Evolutionary conservation across 2,888 invertebrate genomes (phyloP).

Genomic region (Hanleya hanleyi): DNA sequence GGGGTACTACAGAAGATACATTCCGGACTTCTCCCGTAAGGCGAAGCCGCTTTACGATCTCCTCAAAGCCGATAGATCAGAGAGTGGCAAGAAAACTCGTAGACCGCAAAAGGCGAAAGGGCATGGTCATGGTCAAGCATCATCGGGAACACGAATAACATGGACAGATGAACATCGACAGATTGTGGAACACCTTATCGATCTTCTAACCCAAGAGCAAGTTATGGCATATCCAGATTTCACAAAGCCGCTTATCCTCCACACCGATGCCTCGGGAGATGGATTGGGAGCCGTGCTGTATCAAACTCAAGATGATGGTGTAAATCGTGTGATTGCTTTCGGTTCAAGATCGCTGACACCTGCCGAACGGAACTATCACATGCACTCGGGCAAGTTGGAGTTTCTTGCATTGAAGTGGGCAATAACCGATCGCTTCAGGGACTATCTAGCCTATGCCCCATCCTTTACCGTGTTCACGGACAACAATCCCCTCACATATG

Average conservation of each 20-base stretch:
- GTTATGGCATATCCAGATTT: background rate
- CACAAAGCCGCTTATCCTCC: background rate
- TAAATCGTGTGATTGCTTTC: background rate
- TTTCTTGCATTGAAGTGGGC: background rate
- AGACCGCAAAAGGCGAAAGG: too few relatives aligned
- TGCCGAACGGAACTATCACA: background rate
- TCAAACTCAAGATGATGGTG: background rate
- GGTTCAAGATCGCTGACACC: background rate
- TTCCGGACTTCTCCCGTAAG: background rate
- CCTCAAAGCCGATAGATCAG: too few relatives aligned
- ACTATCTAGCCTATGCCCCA: too few relatives aligned
- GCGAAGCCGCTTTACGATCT: background rate
- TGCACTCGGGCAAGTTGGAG: background rate
- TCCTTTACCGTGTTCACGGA: background rate
- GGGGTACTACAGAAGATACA: background rate
- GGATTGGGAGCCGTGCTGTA: background rate
- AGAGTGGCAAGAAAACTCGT: too few relatives aligned
- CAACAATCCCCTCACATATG: background rate
- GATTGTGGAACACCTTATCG: too few relatives aligned
- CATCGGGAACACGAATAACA: too few relatives aligned
- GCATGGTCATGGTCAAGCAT: too few relatives aligned
- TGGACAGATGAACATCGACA: too few relatives aligned
- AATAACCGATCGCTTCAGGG: background rate
- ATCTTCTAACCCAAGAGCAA: too few relatives aligned
- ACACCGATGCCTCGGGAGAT: background rate